Evolutionary conservation across 2,113 vertebrate species (phyloP).

Genomic region (Triplophysa dalaica): DNA sequence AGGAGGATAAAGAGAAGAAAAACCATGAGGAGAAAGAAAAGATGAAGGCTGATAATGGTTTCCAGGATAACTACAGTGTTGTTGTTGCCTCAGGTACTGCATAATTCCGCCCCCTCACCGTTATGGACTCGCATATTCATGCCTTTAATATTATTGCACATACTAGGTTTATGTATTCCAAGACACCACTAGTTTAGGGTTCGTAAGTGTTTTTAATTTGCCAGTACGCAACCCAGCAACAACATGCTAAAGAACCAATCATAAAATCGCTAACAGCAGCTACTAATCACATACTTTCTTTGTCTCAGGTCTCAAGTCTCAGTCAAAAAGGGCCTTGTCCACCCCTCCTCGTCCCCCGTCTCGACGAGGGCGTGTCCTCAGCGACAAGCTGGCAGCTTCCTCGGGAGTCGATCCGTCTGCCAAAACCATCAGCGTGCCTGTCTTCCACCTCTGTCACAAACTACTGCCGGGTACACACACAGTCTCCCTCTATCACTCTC

Average conservation of each 20-base stretch:
- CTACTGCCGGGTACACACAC: slow-evolving; percentile 78
- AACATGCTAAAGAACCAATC: neutral
- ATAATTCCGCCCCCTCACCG: neutral
- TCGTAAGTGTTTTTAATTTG: too few relatives aligned
- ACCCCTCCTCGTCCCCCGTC: slow-evolving; percentile 95
- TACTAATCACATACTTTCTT: neutral
- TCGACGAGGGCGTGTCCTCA: slow-evolving; percentile 88
- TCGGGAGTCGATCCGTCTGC: slow-evolving; percentile 86
- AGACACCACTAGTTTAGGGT: too few relatives aligned
- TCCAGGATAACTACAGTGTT: slow-evolving; percentile 98
- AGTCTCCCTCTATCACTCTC: slow-evolving; percentile 7
- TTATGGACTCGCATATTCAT: too few relatives aligned
- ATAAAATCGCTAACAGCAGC: too few relatives aligned
- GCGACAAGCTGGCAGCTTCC: slow-evolving; percentile 87
- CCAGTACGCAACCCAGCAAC: neutral
- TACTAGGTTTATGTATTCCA: too few relatives aligned
- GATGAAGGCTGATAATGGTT: slow-evolving; percentile 95
- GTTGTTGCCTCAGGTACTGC: slow-evolving; percentile 94
- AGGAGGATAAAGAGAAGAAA: slow-evolving; percentile 99
- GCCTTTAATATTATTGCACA: too few relatives aligned
- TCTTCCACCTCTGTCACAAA: slow-evolving; percentile 97
- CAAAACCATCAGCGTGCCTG: slow-evolving; percentile 96
- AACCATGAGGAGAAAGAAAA: slow-evolving; percentile 99
- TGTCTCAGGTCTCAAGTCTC: slow-evolving; percentile 89
- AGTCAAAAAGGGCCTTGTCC: slow-evolving; percentile 93